Conservation (phyloP, 2,888 invertebrate genomes). For the Sinohyriopsis cumingii region DNA sequence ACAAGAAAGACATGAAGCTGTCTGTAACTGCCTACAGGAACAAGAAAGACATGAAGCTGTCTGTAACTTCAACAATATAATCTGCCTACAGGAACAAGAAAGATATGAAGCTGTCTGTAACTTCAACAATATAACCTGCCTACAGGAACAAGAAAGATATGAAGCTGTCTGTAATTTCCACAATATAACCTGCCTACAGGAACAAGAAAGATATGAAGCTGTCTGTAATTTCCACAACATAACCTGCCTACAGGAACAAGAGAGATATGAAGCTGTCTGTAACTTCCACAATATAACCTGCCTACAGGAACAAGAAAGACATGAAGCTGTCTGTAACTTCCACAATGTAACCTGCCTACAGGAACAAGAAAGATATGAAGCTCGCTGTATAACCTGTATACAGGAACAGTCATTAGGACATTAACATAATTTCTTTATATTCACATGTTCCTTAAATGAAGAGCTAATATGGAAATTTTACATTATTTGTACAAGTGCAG, state of each 20-base stretch:
- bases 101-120: neutral
- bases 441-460: too few relatives aligned
- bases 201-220: neutral
- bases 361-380: conserved; percentile 2
- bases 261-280: neutral
- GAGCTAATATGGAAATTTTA: too few relatives aligned
- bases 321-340: neutral
- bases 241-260: neutral
- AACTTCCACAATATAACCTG: neutral
- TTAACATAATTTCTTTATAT: too few relatives aligned
- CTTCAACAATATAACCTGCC: neutral
- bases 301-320: conserved; percentile 1
- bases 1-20: neutral
- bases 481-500: too few relatives aligned
- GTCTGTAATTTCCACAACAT: too few relatives aligned
- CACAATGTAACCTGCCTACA: neutral
- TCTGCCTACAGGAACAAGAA: neutral
- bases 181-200: neutral
- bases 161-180: neutral
- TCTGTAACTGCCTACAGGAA: neutral
- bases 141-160: conserved; percentile 1
- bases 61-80: neutral
- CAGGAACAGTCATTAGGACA: neutral
- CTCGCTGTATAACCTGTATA: too few relatives aligned
- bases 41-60: neutral